Evolutionary conservation across 2,113 vertebrate species (phyloP), one percentile per base, ranked within the genome.

Genomic region (Calyptommatus sinebrachiatus): DNA sequence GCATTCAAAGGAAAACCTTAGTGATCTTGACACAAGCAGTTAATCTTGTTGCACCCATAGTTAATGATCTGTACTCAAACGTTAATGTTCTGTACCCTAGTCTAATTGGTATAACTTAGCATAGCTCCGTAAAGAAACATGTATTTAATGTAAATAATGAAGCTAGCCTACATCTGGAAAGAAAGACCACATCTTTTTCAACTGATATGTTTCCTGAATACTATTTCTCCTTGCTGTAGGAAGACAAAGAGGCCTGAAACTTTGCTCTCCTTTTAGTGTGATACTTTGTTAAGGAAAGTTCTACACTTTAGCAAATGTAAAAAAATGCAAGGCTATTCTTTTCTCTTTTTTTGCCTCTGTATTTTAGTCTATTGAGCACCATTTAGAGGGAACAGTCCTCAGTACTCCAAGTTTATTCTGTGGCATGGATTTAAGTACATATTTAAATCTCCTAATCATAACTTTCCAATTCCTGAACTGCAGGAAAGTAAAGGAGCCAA

Each of bases 1-100:
- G 53, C 41, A 78, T 68, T 83, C 63, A 68, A 69, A 78, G 61
- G 69, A 71, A 83, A 81, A 70, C 79, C 73, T 81, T 24, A 74
- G 41, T 69, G 41, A 78, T 78, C 53, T 73, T 83, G 71, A 62
- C 82, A 74, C 63, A 70, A 70, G 53, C 28, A 73, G 76, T 78
- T 74, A 78, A 83, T 50, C 82, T 81, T 81, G 35, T 73, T 62
- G 65, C 78, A 61, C 71, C 72, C 71, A 78, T 53, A 74, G 71
- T 74, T 83, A 74, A 83, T 69, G 65, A 78, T 78, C 82, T 83
- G 65, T 83, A 74, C 22, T 61, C 41, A 22, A 81, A 81, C 41
- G 79, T 81, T 81, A 81, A 83, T 74, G 65, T 78, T 83, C 82
- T 78, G 71, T 83, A 69, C 71, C 76, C 53, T 69, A 28, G 69